phyloP scores from a whole-genome alignment of 2,113 vertebrate species.

The Dasyornis broadbenti region DNA sequence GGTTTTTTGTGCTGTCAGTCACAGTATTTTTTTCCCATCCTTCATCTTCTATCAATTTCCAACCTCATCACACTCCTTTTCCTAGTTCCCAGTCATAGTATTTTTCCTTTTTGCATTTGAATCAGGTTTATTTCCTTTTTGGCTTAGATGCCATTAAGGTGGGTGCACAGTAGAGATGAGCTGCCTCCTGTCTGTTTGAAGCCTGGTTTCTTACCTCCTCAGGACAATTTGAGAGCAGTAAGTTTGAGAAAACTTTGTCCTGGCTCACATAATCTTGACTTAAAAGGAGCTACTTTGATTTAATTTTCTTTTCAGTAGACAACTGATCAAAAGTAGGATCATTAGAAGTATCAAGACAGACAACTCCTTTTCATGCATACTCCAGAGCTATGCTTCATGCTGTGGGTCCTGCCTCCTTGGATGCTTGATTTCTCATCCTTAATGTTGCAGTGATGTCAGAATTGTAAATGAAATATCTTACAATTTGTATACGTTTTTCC shows the following conservation, averaged over 20 bases:
- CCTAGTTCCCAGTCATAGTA: background rate
- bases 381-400: background rate
- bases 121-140: background rate
- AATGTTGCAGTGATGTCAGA: background rate
- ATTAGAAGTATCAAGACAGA: background rate
- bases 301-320: background rate
- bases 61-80: background rate
- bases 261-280: background rate
- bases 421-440: constrained; percentile 56
- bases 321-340: background rate
- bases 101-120: background rate
- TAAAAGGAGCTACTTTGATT: background rate
- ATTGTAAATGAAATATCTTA: background rate
- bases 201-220: background rate
- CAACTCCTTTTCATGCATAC: background rate
- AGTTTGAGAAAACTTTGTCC: background rate
- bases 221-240: background rate
- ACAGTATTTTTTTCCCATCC: background rate
- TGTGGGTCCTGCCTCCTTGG: constrained; percentile 9
- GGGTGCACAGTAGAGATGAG: background rate
- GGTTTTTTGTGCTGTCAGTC: background rate
- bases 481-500: background rate
- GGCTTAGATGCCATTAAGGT: background rate
- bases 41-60: background rate
- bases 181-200: background rate